Evolutionary conservation across 2,888 invertebrate species (phyloP).

Genomic region (Timandra comae): DNA sequence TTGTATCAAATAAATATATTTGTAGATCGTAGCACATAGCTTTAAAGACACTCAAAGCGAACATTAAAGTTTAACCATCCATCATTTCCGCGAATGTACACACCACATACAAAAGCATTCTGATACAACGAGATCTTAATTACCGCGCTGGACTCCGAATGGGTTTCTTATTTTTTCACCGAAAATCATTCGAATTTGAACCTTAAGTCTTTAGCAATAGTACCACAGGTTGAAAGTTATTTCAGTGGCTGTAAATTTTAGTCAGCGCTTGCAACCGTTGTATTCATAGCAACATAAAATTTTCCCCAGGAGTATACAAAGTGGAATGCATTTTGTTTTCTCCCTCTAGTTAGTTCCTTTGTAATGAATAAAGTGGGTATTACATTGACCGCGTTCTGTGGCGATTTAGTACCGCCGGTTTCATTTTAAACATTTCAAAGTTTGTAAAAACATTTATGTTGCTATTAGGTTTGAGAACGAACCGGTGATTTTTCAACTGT

Average conservation of each 20-base stretch:
- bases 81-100: conserved; percentile 1
- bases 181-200: conserved; percentile 4
- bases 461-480: neutral
- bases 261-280: conserved; percentile 21
- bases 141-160: conserved; percentile 3
- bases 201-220: conserved; percentile 6
- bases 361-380: conserved; percentile 27
- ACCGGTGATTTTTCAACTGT: no score
- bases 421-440: neutral
- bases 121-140: conserved; percentile 9
- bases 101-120: conserved; percentile 1
- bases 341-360: conserved; percentile 21
- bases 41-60: no score
- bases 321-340: conserved; percentile 28
- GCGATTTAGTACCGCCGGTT: conserved; percentile 6
- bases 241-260: conserved; percentile 18
- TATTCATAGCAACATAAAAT: conserved; percentile 23
- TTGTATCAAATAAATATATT: no score
- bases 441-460: neutral
- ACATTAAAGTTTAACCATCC: conserved; percentile 1
- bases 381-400: conserved; percentile 21
- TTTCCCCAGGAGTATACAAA: conserved; percentile 23
- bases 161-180: conserved; percentile 2
- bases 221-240: neutral
- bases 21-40: no score